A percentile compares a stretch with the other conserved stretches of the same genome.
phyloP scores from a whole-genome alignment of 2,797 vertebrate species.

The Cyclura pinguis region DNA sequence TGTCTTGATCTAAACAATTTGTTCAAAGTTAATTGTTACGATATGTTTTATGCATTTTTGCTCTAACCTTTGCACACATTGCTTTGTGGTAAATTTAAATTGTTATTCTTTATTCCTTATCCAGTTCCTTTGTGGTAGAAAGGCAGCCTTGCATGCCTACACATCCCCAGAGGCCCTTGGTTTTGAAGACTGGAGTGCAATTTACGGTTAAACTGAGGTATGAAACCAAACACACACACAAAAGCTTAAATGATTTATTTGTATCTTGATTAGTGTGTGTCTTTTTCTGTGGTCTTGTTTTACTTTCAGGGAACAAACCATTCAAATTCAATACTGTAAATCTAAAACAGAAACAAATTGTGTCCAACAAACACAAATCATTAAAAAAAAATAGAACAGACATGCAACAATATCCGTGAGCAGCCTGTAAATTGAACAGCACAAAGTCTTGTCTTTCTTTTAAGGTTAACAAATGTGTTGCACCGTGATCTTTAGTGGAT shows the following conservation, averaged over 20 bases:
- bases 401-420: not conserved
- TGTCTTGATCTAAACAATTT: not conserved
- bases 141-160: slow-evolving; percentile 98
- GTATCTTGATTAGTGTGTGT: not conserved
- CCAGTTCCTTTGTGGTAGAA: slow-evolving; percentile 96
- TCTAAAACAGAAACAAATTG: too few species aligned
- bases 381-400: not conserved
- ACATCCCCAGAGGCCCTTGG: slow-evolving; percentile 94
- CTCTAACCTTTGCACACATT: not conserved
- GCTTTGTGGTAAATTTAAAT: slow-evolving; percentile 33
- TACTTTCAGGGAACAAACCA: not conserved
- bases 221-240: not conserved
- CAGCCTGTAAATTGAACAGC: not conserved
- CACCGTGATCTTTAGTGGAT: not conserved
- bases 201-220: slow-evolving; percentile 98
- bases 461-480: too few species aligned
- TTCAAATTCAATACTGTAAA: not conserved
- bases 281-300: not conserved
- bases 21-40: not conserved
- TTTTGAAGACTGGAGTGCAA: slow-evolving; percentile 96
- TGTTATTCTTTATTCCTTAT: slow-evolving; percentile 44
- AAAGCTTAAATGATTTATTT: not conserved
- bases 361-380: not conserved
- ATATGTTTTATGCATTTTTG: not conserved
- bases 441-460: too few species aligned